Base-by-base conservation (phyloP, 2,797 vertebrate genomes). In the Acanthiza pusilla region DNA sequence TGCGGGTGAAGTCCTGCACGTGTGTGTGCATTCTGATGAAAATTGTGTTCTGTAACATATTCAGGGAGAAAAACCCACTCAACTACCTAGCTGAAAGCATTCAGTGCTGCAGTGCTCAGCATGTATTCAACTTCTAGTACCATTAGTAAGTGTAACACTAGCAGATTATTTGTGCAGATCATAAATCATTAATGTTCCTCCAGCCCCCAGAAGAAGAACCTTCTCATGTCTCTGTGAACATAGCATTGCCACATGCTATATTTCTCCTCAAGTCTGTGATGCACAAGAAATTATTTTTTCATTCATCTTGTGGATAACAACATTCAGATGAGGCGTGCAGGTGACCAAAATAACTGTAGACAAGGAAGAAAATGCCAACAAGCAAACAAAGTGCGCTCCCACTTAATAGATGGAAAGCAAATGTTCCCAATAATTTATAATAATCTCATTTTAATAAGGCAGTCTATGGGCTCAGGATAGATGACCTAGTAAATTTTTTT, bases 361-460 rank as follows among this genome's bases (percentile, higher is more conserved):
- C 16, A 21, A 66, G 25, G 19, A 79, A 63, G 7, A 1, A 80
- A 79, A 43, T 30, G 10, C 7, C 11, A 68, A 54, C 15, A 65
- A 55, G 71, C 3, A 38, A 55, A 50, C 4, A 27, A 65, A 61
- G 5, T 9, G 10, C 45, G 6, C 3, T 71, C 14, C 18, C 11
- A 50, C 71, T 81, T 91, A 91, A 94, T 34, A 68, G 32, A 74
- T 55, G 47, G 62, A 92, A 66, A 61, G 23, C 2, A 90, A 94
- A 53, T 61, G 3, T 42, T 94, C 87, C 71, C 43, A 94, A 58
- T 85, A 90, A 93, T 71, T 93, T 85, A 83, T 92, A 83, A 88
- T 51, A 93, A 84, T 91, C 20, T 97, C 53, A 88, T 91, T 94
- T 76, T 96, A 96, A 91, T 85, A 47, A 94, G 21, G 14, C 30